Evolutionary conservation across 2,113 vertebrate genomes (phyloP), one percentile per base, ranked within the genome.

Genomic region (Tychaedon coryphoeus): DNA sequence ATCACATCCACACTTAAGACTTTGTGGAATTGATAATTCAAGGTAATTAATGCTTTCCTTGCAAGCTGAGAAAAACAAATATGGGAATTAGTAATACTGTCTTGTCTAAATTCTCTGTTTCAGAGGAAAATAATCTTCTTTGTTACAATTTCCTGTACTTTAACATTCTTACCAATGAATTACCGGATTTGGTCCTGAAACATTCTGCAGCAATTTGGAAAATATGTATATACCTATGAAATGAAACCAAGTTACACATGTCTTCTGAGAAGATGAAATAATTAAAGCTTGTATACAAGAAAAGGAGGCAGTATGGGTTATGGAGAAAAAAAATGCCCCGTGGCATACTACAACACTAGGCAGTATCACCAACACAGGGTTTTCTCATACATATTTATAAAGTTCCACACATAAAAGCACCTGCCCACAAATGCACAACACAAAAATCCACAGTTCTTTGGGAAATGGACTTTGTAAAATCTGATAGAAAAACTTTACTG

Each of bases 401-500:
- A 88, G 61, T 56, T 40, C 67, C 58, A 10, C 43, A 61, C 3
- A 8, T 71, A 61, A 81, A 78, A 94, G 67, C 43, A 90, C 38
- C 74, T 69, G 73, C 74, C 78, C 69, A 82, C 77, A 92, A 94
- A 76, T 17, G n/a, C 19, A 80, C 26, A 93, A 81, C 65, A 56
- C 62, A 90, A 94, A 90, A 92, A 81, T 53, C 22, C 57, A 77
- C 26, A 70, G 43, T 19, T 88, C 82, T 92, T 58, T 54, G 40
- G 25, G n/a, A 90, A 97, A 83, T 66, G 29, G 82, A 66, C 82
- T 95, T 86, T 3, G 1, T 71, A 90, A 56, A 84, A 88, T 82
- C 65, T 79, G 34, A 82, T 42, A 95, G 51, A 97, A 92, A 92
- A 93, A 87, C 54, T 94, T 93, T 62, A 72, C 80, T 72, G 73